Evolutionary conservation across 2,113 vertebrate genomes (phyloP).

Genomic region (Podiceps cristatus): DNA sequence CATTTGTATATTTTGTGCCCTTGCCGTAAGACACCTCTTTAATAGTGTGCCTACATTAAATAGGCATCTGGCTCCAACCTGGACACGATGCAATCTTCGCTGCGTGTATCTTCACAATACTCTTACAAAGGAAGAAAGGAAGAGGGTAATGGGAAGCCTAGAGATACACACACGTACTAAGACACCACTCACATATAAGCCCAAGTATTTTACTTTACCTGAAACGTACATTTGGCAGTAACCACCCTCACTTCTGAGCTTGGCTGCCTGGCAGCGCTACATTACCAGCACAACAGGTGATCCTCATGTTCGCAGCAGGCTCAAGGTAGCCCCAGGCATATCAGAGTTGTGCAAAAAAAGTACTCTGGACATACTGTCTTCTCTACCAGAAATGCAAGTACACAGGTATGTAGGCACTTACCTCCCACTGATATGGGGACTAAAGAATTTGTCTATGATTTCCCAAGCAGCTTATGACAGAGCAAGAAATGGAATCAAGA

Average conservation of each 20-base stretch:
- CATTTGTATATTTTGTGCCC: background rate
- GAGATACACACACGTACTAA: rapidly evolving
- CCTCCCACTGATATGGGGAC: rapidly evolving
- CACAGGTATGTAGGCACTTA: background rate
- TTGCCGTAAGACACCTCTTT: background rate
- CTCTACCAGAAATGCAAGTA: background rate
- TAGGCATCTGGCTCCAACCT: background rate
- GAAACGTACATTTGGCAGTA: background rate
- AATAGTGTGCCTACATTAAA: background rate
- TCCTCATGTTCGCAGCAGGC: background rate
- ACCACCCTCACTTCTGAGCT: background rate
- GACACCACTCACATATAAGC: background rate
- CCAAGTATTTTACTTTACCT: background rate
- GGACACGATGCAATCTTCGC: background rate
- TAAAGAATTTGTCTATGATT: background rate
- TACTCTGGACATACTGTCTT: background rate
- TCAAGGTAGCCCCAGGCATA: background rate
- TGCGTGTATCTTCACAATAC: rapidly evolving
- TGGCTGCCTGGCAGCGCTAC: background rate
- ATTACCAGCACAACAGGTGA: background rate
- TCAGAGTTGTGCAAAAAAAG: background rate
- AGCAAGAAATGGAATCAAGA: background rate
- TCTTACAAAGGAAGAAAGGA: background rate
- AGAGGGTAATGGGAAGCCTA: background rate
- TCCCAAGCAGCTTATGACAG: background rate